Percentiles rank a stretch among this genome's conserved stretches.
Conservation (phyloP, 2,888 invertebrate genomes). For the Tipula vernalis region DNA sequence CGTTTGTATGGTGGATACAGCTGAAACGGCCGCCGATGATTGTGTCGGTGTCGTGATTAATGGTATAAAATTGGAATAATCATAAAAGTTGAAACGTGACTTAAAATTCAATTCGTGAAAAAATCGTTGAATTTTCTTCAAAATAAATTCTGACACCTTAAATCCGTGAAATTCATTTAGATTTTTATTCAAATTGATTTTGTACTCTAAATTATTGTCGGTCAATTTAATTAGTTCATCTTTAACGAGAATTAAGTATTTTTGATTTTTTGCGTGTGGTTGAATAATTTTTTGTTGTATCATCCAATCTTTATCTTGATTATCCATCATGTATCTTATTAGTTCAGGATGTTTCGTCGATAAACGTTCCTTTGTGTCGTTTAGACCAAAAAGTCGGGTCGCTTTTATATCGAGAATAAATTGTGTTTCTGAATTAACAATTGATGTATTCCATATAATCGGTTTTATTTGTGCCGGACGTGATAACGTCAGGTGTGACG, state of each 20-base stretch:
- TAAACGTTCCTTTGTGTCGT: conserved; percentile 41
- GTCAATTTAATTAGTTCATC: conserved; percentile 47
- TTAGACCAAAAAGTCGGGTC: conserved; percentile 33
- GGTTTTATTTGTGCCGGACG: conserved; percentile 18
- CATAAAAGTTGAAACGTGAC: conserved; percentile 1
- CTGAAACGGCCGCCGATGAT: background rate
- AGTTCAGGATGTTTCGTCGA: conserved; percentile 52
- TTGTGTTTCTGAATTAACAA: conserved; percentile 41
- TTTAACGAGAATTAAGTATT: conserved; percentile 45
- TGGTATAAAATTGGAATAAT: background rate
- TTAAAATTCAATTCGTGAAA: background rate
- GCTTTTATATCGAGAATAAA: conserved; percentile 46
- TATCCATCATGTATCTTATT: conserved; percentile 51
- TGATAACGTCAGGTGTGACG: background rate
- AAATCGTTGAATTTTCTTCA: background rate
- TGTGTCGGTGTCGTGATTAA: background rate
- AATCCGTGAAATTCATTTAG: conserved; percentile 32
- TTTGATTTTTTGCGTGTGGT: conserved; percentile 43
- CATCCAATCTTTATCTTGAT: conserved; percentile 52
- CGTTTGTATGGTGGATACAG: background rate
- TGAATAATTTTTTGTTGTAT: conserved; percentile 46
- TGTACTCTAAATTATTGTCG: conserved; percentile 40
- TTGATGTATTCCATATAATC: conserved; percentile 45
- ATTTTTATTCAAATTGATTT: conserved; percentile 31
- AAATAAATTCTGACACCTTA: background rate